These are phyloP conservation scores for Sciurus carolinensis DNA, from an alignment of 2,797 vertebrate species.

Conservation along the genomic window DNA sequence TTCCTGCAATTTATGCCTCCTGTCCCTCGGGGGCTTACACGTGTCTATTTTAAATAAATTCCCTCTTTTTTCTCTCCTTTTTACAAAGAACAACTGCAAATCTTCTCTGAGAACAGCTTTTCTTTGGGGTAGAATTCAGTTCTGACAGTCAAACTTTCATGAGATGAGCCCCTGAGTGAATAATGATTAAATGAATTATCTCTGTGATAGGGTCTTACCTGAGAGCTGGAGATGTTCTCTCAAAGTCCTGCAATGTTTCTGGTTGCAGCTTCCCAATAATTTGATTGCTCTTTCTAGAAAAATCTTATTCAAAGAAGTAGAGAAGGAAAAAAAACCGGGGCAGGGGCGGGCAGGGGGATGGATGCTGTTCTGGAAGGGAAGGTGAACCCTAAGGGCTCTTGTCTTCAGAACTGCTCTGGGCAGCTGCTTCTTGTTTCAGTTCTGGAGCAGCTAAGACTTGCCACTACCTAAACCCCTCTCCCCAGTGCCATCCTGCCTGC, in stretches of 20 bases:
- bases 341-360: fast-evolving
- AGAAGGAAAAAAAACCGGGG: not conserved
- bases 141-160: constrained; percentile 69
- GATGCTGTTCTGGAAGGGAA: not conserved
- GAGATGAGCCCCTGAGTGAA: constrained; percentile 40
- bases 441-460: not conserved
- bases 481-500: not conserved
- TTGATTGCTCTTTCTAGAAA: constrained; percentile 44
- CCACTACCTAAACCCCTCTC: not conserved
- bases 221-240: not conserved
- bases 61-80: constrained; percentile 53
- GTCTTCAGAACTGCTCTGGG: not conserved
- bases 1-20: constrained; percentile 62
- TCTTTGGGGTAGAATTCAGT: constrained; percentile 66
- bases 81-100: constrained; percentile 75
- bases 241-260: constrained; percentile 15
- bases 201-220: not conserved
- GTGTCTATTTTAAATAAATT: constrained; percentile 80
- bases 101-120: constrained; percentile 75
- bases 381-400: no score
- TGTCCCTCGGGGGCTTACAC: constrained; percentile 60
- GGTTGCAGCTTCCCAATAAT: constrained; percentile 1
- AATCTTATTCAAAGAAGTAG: constrained; percentile 15
- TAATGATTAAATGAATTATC: constrained; percentile 23
- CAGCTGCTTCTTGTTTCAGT: not conserved